These are phyloP conservation scores for Oncorhynchus kisutch DNA, from an alignment of 2,113 vertebrate species.

Conservation along the genomic window DNA sequence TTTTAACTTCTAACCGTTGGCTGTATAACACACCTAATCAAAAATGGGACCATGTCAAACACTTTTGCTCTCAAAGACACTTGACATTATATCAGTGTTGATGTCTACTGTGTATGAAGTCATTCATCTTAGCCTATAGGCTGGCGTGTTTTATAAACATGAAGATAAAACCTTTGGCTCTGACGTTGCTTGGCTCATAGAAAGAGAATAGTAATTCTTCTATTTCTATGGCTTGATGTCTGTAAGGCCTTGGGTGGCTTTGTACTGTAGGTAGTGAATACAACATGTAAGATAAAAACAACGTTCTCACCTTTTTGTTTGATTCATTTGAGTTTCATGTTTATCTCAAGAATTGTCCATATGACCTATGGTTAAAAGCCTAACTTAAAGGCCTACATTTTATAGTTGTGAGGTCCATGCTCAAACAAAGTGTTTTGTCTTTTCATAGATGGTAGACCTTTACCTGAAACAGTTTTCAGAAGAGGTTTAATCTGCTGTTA, in stretches of 20 bases:
- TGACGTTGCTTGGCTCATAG: not conserved
- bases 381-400: too few species aligned
- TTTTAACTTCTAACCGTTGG: not conserved
- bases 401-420: too few species aligned
- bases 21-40: not conserved
- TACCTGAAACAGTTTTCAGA: too few species aligned
- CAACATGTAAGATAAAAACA: not conserved
- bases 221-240: not conserved
- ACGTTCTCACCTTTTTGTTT: not conserved
- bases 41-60: not conserved
- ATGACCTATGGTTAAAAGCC: too few species aligned
- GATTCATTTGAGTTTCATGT: not conserved
- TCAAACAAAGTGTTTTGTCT: too few species aligned
- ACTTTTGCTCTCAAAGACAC: not conserved
- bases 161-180: not conserved
- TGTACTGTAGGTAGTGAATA: not conserved
- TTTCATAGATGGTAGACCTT: too few species aligned
- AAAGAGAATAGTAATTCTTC: not conserved
- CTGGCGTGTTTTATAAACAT: not conserved
- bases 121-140: not conserved
- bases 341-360: too few species aligned
- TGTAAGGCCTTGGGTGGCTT: not conserved
- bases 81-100: not conserved
- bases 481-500: too few species aligned
- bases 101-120: conserved; percentile 1